Evolutionary conservation across 2,113 vertebrate species (phyloP), one percentile per base, ranked within the genome.

Genomic region (Thunnus thynnus): DNA sequence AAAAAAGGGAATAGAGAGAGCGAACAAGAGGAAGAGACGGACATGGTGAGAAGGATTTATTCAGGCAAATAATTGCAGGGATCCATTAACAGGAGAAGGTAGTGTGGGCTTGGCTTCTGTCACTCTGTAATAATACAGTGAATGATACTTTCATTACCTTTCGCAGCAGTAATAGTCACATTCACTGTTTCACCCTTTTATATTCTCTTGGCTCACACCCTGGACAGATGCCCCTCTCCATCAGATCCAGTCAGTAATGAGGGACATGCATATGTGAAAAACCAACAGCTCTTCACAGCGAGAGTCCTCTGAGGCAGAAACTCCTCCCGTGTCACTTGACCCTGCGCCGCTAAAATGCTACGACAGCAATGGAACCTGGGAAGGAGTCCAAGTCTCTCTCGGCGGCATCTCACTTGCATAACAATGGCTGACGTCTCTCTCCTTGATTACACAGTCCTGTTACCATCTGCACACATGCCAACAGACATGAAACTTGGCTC

Each of bases 371-470:
- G 78, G 71, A 90, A 79, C 81, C 88, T 58, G 79, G 85, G 86
- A 93, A 80, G 67, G 50, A 27, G 11, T 92, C 91, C 90, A 92
- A 77, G 46, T 22, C 51, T 71, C 74, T 80, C 80, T 58, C 56
- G 2, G 3, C 50, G 47, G 73, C 51, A 46, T 85, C 65, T 78
- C 68, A 54, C 63, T 70, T 64, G 73, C 62, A 91, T 68, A 55
- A 78, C 80, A 87, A 86, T 66, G 62, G 60, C 51, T 30, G 14
- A 50, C 17, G 64, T 75, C 76, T 80, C 74, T 84, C 57, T 75
- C 52, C 65, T 83, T 84, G 72, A 87, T 86, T 83, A 79, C 66
- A 68, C 76, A 13, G 54, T 16, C 54, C 78, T 41, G 60, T 32
- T 64, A 60, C 65, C 22, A n/a, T 65, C 76, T n/a, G 13, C 7